Conservation (phyloP, 92 coral and sea anemone genomes). For the Porites cylindrica region DNA sequence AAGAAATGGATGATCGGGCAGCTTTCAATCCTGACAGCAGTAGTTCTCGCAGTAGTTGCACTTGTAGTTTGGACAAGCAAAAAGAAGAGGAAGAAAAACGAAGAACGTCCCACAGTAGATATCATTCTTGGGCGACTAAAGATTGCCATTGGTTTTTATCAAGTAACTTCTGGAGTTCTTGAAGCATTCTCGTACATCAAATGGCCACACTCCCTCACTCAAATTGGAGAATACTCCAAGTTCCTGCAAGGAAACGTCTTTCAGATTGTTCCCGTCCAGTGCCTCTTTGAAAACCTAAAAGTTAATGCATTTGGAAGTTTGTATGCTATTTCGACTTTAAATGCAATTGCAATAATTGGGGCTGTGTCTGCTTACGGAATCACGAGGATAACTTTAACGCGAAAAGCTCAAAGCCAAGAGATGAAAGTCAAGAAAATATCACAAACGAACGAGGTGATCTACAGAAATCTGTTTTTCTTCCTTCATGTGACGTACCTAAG, state of each 20-base stretch:
- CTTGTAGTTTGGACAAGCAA: slow-evolving; percentile 8
- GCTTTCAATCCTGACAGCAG: background rate
- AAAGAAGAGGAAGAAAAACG: background rate
- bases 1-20: slow-evolving; percentile 7
- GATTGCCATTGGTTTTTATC: slow-evolving; percentile 15
- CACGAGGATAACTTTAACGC: background rate
- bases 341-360: background rate
- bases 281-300: background rate
- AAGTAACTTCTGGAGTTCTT: slow-evolving; percentile 2
- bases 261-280: background rate
- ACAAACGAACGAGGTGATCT: background rate
- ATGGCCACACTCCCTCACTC: background rate
- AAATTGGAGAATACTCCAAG: background rate
- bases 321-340: background rate
- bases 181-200: background rate
- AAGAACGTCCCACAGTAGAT: background rate
- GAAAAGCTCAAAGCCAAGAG: background rate
- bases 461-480: background rate
- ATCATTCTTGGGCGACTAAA: slow-evolving; percentile 6
- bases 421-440: background rate
- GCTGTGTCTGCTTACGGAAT: background rate
- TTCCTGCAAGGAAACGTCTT: background rate
- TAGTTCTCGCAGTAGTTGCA: background rate
- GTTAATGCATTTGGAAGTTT: background rate
- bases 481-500: background rate